These are phyloP conservation scores for Alca torda DNA, from an alignment of 2,797 vertebrate species.

Conservation along the genomic window DNA sequence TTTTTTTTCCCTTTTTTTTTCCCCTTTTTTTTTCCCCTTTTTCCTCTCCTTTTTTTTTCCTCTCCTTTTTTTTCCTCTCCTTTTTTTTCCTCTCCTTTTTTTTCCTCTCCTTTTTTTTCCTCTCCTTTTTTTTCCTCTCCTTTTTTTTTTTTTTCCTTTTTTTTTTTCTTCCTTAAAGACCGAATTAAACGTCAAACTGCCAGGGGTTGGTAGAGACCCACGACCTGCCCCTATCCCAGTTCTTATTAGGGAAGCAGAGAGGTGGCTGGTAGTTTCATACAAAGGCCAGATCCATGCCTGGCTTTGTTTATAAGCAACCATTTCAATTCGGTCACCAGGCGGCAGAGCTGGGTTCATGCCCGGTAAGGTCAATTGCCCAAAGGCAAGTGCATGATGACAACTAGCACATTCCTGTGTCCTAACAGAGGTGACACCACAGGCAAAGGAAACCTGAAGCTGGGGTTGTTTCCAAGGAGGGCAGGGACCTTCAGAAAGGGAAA, in stretches of 20 bases:
- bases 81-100: too few species aligned
- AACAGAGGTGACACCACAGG: not conserved
- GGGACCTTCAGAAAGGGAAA: not conserved
- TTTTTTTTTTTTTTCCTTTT: not conserved
- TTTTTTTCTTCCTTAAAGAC: not conserved
- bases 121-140: too few species aligned
- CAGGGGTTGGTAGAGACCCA: not conserved
- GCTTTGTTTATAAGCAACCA: not conserved
- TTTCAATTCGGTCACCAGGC: not conserved
- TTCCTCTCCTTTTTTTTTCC: too few species aligned
- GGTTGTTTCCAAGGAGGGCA: not conserved
- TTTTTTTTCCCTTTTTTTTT: too few species aligned
- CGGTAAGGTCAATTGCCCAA: not conserved
- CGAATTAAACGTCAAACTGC: not conserved
- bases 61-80: too few species aligned
- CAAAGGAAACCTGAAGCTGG: not conserved
- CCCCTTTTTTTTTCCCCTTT: too few species aligned
- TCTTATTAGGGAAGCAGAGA: not conserved
- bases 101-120: too few species aligned
- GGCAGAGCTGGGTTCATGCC: not conserved
- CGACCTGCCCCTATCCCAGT: not conserved
- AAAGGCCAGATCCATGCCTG: not conserved
- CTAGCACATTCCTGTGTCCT: not conserved
- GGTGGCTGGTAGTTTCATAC: not conserved
- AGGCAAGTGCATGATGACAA: not conserved